These are phyloP conservation scores for Salvator merianae DNA, from an alignment of 2,113 vertebrate species.

Conservation along the genomic window DNA sequence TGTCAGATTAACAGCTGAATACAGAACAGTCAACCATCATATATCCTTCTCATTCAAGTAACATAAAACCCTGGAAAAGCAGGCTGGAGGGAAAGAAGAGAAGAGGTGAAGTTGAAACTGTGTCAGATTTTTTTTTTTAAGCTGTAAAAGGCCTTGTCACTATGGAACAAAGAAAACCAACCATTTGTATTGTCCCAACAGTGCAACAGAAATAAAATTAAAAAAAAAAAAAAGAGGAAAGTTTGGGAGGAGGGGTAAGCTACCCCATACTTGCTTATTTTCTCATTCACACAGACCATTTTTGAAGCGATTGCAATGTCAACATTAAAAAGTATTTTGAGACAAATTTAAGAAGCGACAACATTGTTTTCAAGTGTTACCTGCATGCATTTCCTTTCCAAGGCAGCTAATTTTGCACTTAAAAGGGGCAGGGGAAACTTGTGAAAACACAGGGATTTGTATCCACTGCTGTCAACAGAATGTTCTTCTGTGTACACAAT, in stretches of 20 bases:
- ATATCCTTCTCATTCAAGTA: conserved; percentile 69
- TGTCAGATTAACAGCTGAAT: conserved; percentile 70
- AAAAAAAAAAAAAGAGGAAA: not conserved
- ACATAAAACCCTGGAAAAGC: conserved; percentile 62
- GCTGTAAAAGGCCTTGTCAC: conserved; percentile 63
- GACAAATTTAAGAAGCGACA: too few species aligned
- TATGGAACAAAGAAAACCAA: conserved; percentile 57
- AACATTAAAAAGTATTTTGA: not conserved
- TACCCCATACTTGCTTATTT: not conserved
- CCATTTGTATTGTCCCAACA: conserved; percentile 61
- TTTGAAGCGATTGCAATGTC: not conserved
- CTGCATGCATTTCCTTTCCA: not conserved
- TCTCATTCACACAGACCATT: not conserved
- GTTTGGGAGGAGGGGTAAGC: not conserved
- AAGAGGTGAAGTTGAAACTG: conserved; percentile 41
- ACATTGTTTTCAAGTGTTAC: too few species aligned
- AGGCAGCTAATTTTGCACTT: not conserved
- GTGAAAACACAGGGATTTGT: not conserved
- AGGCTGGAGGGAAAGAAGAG: not conserved
- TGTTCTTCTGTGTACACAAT: too few species aligned
- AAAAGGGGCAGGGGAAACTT: too few species aligned
- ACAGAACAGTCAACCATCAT: conserved; percentile 63
- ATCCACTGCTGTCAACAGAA: too few species aligned
- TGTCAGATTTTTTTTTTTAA: conserved; percentile 60
- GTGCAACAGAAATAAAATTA: conserved; percentile 52